Conservation (phyloP, 2,797 vertebrate species). For the Crocidura indochinensis region DNA sequence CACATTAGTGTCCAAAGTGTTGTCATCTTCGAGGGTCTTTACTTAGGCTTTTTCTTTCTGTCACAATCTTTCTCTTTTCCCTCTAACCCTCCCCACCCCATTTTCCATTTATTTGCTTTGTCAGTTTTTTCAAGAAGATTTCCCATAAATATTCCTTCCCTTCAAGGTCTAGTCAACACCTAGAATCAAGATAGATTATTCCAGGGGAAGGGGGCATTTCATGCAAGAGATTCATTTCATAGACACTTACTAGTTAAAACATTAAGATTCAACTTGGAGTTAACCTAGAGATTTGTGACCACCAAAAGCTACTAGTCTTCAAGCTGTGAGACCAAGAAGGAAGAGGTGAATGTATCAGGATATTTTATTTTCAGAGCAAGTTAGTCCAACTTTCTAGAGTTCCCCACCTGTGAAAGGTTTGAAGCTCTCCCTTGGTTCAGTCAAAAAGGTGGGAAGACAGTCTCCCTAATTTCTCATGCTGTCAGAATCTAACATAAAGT, state of each 20-base stretch:
- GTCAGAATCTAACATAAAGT: neutral
- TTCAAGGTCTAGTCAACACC: neutral
- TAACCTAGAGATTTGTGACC: neutral
- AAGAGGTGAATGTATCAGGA: neutral
- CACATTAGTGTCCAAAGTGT: fast-evolving
- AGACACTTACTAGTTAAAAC: neutral
- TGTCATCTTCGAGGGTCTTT: neutral
- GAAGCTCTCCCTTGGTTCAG: neutral
- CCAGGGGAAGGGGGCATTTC: neutral
- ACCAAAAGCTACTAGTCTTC: neutral
- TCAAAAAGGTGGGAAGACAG: neutral
- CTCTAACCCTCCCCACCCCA: neutral
- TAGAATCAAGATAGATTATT: neutral
- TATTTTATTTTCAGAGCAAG: neutral
- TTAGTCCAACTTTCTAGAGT: neutral
- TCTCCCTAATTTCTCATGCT: too few relatives aligned
- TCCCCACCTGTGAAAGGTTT: neutral
- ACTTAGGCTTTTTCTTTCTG: neutral
- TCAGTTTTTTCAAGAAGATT: neutral
- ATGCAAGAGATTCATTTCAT: neutral
- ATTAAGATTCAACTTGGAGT: neutral
- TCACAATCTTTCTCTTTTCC: too few relatives aligned
- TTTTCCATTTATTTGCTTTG: neutral
- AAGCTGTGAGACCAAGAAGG: neutral
- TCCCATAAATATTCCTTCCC: neutral